Percentiles rank a stretch among this genome's conserved stretches.
phyloP scores from a whole-genome alignment of 2,797 vertebrate genomes.

The Perdix hodgsoniae region DNA sequence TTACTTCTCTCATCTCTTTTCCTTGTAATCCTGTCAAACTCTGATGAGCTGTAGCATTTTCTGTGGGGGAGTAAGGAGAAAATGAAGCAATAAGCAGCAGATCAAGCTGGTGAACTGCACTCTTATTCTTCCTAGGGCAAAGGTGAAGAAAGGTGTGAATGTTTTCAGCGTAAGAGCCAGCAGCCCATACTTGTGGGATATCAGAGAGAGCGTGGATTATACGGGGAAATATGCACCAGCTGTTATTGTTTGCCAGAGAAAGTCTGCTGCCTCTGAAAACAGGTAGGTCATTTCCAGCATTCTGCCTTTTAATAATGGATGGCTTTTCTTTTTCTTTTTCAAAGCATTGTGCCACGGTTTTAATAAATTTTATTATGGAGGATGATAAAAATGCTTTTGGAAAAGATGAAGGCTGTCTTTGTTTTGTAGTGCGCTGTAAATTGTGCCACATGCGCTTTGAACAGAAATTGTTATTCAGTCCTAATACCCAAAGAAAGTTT shows the following conservation, averaged over 20 bases:
- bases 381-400: background rate
- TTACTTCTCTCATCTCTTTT: background rate
- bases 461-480: background rate
- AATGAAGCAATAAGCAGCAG: background rate
- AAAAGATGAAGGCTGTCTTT: background rate
- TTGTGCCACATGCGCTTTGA: background rate
- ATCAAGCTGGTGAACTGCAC: background rate
- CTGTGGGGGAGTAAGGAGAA: background rate
- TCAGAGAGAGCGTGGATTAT: constrained; percentile 83
- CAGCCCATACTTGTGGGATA: constrained; percentile 89
- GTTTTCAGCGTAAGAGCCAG: constrained; percentile 87
- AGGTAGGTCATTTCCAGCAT: constrained; percentile 78
- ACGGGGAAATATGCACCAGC: constrained; percentile 79
- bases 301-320: rapidly evolving
- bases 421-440: background rate
- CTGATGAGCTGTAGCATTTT: background rate
- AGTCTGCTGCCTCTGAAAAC: constrained; percentile 77
- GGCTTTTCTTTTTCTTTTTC: background rate
- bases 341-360: background rate
- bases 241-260: constrained; percentile 88
- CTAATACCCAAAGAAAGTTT: background rate
- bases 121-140: constrained; percentile 81
- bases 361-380: background rate
- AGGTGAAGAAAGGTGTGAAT: constrained; percentile 89
- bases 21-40: background rate